phyloP scores from a whole-genome alignment of 2,797 vertebrate species.

The Sebastes elongatus region DNA sequence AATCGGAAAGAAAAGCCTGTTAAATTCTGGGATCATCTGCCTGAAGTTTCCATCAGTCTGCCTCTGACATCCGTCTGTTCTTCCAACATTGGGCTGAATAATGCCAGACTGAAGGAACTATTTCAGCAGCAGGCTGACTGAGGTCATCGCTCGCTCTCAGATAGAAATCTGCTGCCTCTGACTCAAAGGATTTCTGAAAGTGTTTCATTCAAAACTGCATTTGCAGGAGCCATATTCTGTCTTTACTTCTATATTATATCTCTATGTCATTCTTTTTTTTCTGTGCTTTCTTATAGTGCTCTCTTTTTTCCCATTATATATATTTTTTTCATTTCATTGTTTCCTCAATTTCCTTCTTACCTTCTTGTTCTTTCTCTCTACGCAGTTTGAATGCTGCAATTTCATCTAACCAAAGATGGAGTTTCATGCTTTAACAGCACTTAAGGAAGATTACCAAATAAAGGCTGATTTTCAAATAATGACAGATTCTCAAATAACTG shows the following conservation, averaged over 20 bases:
- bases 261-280: background rate
- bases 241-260: background rate
- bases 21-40: slow-evolving; percentile 9
- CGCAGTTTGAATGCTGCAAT: background rate
- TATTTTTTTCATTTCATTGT: no score
- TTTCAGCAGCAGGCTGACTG: background rate
- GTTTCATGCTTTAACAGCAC: background rate
- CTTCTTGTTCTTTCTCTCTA: background rate
- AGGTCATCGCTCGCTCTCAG: background rate
- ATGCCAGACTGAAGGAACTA: background rate
- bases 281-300: background rate
- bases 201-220: background rate
- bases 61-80: background rate
- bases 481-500: background rate
- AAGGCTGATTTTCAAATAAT: background rate
- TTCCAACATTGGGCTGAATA: background rate
- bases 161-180: background rate
- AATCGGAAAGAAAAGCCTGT: slow-evolving; percentile 17
- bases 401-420: background rate
- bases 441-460: background rate
- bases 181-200: background rate
- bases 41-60: slow-evolving; percentile 5
- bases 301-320: background rate
- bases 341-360: background rate
- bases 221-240: background rate